Base-by-base conservation (phyloP, 2,113 vertebrate species). In the Chaenogobius annularis region DNA sequence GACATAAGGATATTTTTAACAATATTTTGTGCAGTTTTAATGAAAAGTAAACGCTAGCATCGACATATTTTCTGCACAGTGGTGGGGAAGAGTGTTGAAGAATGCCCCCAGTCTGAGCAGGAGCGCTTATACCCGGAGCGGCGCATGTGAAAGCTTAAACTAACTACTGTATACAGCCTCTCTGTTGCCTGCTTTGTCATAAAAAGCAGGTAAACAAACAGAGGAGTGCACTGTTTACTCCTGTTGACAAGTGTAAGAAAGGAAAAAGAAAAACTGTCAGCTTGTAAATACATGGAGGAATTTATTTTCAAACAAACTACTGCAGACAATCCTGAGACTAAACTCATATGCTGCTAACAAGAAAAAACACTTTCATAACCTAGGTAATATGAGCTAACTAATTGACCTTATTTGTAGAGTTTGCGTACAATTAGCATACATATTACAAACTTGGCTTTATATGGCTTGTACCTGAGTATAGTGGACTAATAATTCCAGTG, bases 271-370 rank as follows among this genome's bases (percentile, higher is more conserved):
- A 31, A 35, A 59, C 54, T 20, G 40, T 20, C 43, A 5, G 10
- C 48, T 72, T 77, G 64, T 79, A 82, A 85, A 82, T 76, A 83
- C 50, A 61, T 26, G 62, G 26, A 80, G 68, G 72, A 75, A 76
- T 59, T 66, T 15, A 66, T 40, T n/a, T 31, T 17, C 12, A 26
- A 26, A 5, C 59, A 62, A 31, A 40, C 19, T 5, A 10, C 17
- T 63, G 61, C 31, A 37, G 59, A 54, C 19, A 54, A n/a, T 54
- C 1, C 47, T 8, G 50, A 54, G 50, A 54, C 7, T 9, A 54
- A 54, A 54, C 7, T 15, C 6, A 50, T 19, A 50, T 10, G 2
- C 19, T 20, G 50, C 19, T 10, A n/a, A 20, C 9, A 20, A 54
- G 19, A n/a, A n/a, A 54, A 20, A n/a, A 54, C 15, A 20, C 17